Evolutionary conservation across 2,888 invertebrate species (phyloP).

Genomic region (Drosophila pseudotalamancana): DNA sequence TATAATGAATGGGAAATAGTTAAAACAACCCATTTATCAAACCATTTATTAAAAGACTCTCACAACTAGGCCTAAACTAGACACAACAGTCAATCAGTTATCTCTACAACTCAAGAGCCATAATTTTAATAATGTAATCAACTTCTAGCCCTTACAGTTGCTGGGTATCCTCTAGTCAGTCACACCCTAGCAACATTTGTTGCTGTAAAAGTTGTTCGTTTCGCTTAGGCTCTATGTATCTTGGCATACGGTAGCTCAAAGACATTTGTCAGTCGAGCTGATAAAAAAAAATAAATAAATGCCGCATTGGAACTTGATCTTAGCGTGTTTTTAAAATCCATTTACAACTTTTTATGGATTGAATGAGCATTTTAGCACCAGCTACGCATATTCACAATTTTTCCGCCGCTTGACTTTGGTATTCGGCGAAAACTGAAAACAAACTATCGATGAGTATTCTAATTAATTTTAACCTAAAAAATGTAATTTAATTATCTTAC

Average conservation of each 20-base stretch:
- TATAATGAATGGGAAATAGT: too few species aligned
- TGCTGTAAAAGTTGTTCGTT: conserved; percentile 7
- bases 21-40: too few species aligned
- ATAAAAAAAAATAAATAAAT: conserved; percentile 24
- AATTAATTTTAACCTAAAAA: conserved; percentile 49
- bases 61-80: too few species aligned
- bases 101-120: too few species aligned
- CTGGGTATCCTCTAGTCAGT: conserved; percentile 32
- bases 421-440: conserved; percentile 6
- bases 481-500: conserved; percentile 43
- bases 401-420: conserved; percentile 29
- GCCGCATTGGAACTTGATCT: conserved; percentile 41
- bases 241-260: conserved; percentile 50
- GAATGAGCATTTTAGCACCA: conserved; percentile 54
- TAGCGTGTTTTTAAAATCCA: conserved; percentile 50
- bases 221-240: background rate
- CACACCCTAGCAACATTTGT: conserved; percentile 12
- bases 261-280: conserved; percentile 53
- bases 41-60: too few species aligned
- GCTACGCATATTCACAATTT: conserved; percentile 35
- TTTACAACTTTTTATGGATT: conserved; percentile 57
- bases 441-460: conserved; percentile 16
- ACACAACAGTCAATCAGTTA: too few species aligned
- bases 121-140: too few species aligned
- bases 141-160: background rate